Base-by-base conservation (phyloP, 2,797 vertebrate species). In the Alfaro cultratus region DNA sequence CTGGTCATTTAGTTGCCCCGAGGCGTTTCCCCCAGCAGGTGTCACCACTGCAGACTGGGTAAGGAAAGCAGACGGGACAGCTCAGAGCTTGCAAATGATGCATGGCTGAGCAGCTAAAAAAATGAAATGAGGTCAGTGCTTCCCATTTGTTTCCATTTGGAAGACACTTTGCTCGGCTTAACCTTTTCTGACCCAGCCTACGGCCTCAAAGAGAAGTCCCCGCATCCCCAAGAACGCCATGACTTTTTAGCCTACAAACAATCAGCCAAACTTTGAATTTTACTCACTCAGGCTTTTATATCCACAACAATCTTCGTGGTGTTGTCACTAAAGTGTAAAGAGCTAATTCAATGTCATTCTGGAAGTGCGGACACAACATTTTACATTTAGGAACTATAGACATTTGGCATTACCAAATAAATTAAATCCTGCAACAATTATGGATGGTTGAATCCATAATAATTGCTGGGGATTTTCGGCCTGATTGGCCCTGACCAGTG, bases 141-240 rank as follows among this genome's bases (percentile, higher is more conserved):
- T 45, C 41, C 81, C 74, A 85, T 92, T 91, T 88, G 81, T 88
- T 89, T 91, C 84, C 80, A 86, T 91, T 89, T 82, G 77, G 75
- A 84, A 73, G 81, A 89, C 21, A 34, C 83, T 92, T 87, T 83
- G 84, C 80, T 87, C 34, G 60, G 84, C 41, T 91, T 88, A 88
- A 90, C 84, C 85, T 91, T 87, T 82, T 75, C 57, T 83, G 83
- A 85, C 85, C 84, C 0, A 10, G 36, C 81, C 79, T 34, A 9
- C 77, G 80, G 75, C 62, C 78, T 80, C 68, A 16, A 55, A 80
- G 82, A 88, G 73, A 49, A 83, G 64, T 60, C 39, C 31, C 34
- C 36, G 4, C 60, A 81, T 64, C 85, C 41, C 79, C 12, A 29
- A 84, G 74, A 81, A 83, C 80, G 26, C 43, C 57, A 80, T 53